Base-by-base conservation (phyloP, 2,113 vertebrate species). In the Semnornis frantzii region DNA sequence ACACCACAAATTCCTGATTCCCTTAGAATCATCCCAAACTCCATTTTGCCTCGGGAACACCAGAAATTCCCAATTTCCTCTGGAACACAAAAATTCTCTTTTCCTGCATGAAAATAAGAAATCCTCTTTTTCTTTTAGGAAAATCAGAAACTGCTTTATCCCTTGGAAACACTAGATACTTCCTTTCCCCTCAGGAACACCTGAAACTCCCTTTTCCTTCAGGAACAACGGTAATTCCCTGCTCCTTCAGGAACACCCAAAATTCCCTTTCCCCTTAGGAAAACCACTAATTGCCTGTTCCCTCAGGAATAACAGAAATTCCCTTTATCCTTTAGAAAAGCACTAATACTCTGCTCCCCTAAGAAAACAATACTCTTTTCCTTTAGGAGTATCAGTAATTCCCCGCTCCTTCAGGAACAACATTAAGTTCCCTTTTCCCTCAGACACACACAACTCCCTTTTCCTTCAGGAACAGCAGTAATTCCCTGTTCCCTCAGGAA, bases 231-330 rank as follows among this genome's bases (percentile, higher is more conserved):
- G n/a, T n/a, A n/a, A n/a, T n/a, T n/a, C n/a, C n/a, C n/a, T n/a
- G n/a, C n/a, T n/a, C n/a, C n/a, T n/a, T n/a, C 5, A 2, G 13
- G 6, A 33, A 60, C 44, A 12, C 2, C 6, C 4, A 4, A 15
- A 82, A 16, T 10, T 33, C 19, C 8, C 9, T 28, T n/a, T 24
- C 7, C 15, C 48, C n/a, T 50, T n/a, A 7, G 42, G 4, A 39
- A 48, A 8, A 8, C n/a, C 65, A 33, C 9, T 18, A 66, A 21
- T 59, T n/a, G 17, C 31, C 17, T 11, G 8, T 16, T 78, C 12
- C 21, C 9, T 42, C 70, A 8, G 52, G 34, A 23, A 57, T 6
- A 55, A 13, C 14, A 21, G 33, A 8, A 57, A 31, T 18, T 19
- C 33, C 48, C n/a, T 27, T 39, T 27, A 17, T 58, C 21, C 37